A percentile compares a stretch with the other conserved stretches of the same genome.
Conservation (phyloP, 2,797 vertebrate species). For the Lateolabrax maculatus region DNA sequence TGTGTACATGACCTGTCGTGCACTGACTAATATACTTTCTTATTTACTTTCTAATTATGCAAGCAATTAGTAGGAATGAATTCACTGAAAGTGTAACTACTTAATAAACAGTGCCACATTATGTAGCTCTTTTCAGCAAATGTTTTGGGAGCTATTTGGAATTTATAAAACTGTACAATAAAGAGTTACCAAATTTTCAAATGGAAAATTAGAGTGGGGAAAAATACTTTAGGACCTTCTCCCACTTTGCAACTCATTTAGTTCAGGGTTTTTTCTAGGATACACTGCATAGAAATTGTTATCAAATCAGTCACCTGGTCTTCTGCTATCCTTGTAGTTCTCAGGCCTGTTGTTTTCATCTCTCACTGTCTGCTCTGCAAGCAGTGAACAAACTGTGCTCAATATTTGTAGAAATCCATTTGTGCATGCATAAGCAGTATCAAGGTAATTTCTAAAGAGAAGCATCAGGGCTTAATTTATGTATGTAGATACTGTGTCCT, state of each 20-base stretch:
- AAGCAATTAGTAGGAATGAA: background rate
- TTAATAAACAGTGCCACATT: background rate
- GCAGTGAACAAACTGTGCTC: background rate
- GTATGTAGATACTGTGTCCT: constrained; percentile 32
- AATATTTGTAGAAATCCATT: constrained; percentile 27
- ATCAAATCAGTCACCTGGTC: background rate
- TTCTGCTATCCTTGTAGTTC: background rate
- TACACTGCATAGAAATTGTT: background rate
- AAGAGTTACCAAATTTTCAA: background rate
- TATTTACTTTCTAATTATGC: background rate
- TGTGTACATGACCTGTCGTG: background rate
- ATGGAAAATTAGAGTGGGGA: background rate
- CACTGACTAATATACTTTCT: background rate
- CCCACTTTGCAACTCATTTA: background rate
- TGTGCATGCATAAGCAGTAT: constrained; percentile 34
- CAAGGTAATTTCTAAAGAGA: constrained; percentile 26
- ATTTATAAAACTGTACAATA: background rate
- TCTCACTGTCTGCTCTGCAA: background rate
- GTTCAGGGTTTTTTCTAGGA: background rate
- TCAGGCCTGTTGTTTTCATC: background rate
- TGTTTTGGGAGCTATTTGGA: background rate
- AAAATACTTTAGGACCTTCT: background rate
- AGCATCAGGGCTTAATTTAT: constrained; percentile 16
- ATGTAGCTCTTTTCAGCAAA: background rate
- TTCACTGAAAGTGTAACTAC: background rate